These are phyloP conservation scores for Phasianus colchicus DNA, from an alignment of 2,113 vertebrate genomes.

Conservation along the genomic window DNA sequence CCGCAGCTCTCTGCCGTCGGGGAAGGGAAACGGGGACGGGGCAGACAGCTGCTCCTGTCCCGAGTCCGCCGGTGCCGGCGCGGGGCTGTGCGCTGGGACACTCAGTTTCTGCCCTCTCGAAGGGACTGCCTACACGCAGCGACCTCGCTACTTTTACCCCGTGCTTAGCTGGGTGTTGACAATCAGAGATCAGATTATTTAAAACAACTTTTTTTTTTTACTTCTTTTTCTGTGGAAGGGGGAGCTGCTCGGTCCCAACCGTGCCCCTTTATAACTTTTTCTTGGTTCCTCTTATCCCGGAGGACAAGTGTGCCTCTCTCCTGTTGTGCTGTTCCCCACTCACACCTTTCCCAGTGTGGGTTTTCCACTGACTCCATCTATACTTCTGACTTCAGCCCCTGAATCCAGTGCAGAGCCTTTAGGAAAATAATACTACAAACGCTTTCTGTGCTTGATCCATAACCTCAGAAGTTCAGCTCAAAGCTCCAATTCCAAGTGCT, in stretches of 20 bases:
- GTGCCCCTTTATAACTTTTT: not conserved
- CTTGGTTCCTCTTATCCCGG: not conserved
- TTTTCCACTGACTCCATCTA: not conserved
- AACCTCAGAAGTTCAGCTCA: fast-evolving
- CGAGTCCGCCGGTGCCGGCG: not conserved
- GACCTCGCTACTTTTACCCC: fast-evolving
- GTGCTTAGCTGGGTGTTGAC: no score
- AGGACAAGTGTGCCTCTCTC: not conserved
- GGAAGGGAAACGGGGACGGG: not conserved
- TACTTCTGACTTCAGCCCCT: not conserved
- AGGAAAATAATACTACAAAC: not conserved
- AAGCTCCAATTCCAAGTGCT: not conserved
- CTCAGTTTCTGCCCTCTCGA: not conserved
- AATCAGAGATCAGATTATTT: not conserved
- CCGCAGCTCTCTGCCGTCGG: not conserved
- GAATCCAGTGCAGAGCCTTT: not conserved
- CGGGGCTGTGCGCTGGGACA: not conserved
- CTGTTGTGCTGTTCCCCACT: not conserved
- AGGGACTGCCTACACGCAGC: no score
- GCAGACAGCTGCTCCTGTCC: not conserved
- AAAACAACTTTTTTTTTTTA: not conserved
- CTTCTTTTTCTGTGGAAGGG: not conserved
- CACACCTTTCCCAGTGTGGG: not conserved
- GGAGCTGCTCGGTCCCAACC: not conserved
- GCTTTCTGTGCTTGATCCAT: not conserved